phyloP scores from a whole-genome alignment of 2,113 vertebrate species.

The Anolis sagrei region DNA sequence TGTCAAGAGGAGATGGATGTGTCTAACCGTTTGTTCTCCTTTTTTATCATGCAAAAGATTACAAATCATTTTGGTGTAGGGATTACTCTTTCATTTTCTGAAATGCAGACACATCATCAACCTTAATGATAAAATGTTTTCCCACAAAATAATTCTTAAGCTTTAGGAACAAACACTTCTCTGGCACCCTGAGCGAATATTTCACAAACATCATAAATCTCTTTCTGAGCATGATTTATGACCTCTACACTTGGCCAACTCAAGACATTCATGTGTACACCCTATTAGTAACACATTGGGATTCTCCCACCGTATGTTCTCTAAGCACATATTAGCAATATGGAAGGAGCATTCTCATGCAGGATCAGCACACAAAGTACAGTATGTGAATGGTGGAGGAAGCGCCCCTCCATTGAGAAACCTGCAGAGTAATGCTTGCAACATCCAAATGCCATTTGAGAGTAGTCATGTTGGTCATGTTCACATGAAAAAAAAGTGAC shows the following conservation, averaged over 20 bases:
- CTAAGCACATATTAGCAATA: neutral
- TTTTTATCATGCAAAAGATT: constrained; percentile 70
- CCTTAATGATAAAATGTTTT: constrained; percentile 81
- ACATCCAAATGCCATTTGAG: neutral
- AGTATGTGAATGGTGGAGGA: constrained; percentile 16
- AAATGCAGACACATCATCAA: constrained; percentile 77
- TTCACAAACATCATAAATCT: constrained; percentile 82
- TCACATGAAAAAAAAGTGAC: neutral
- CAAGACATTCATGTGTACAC: constrained; percentile 59
- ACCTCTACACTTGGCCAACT: constrained; percentile 68
- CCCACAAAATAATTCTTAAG: constrained; percentile 80
- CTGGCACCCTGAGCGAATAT: constrained; percentile 76
- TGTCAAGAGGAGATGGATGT: constrained; percentile 67
- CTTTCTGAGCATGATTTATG: constrained; percentile 80
- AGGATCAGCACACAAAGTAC: neutral
- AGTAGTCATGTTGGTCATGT: neutral
- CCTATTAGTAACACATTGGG: constrained; percentile 63
- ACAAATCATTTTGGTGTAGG: constrained; percentile 69
- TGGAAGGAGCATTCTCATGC: neutral
- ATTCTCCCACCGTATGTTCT: constrained; percentile 70
- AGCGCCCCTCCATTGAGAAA: neutral
- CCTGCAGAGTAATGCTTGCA: neutral
- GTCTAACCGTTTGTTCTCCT: constrained; percentile 34
- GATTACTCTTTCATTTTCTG: constrained; percentile 60
- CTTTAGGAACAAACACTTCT: constrained; percentile 80